Evolutionary conservation across 2,888 invertebrate species (phyloP).

Genomic region (Drosophila birchii): DNA sequence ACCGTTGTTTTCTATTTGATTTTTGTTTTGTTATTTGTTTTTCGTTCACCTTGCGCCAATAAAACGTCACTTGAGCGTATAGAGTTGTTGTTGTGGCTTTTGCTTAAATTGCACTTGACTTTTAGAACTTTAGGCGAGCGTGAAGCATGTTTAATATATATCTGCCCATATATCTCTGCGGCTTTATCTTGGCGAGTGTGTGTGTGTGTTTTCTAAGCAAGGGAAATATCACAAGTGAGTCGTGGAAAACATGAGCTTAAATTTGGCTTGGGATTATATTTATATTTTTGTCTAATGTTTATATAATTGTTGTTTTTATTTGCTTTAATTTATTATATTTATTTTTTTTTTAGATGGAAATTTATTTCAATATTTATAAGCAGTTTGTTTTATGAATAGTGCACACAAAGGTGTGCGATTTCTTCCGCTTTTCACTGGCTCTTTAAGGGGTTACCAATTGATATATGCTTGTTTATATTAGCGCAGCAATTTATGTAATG

Average conservation of each 20-base stretch:
- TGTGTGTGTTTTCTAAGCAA: slow-evolving; percentile 26
- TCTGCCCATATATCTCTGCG: slow-evolving; percentile 30
- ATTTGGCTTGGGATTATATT: slow-evolving; percentile 10
- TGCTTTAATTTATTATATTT: neutral
- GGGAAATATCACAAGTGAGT: slow-evolving; percentile 29
- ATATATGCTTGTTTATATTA: neutral
- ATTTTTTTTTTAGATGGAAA: neutral
- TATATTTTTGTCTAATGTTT: slow-evolving; percentile 1
- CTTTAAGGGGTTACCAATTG: neutral
- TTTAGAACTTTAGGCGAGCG: slow-evolving; percentile 75
- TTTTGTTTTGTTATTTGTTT: slow-evolving; percentile 28
- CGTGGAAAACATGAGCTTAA: slow-evolving; percentile 7
- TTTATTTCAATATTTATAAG: neutral
- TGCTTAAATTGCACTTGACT: slow-evolving; percentile 72
- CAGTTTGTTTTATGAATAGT: slow-evolving; percentile 6
- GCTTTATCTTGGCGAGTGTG: slow-evolving; percentile 6
- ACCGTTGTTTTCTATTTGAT: slow-evolving; percentile 30
- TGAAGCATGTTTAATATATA: slow-evolving; percentile 71
- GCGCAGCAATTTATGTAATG: slow-evolving; percentile 3
- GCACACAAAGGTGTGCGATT: slow-evolving; percentile 21
- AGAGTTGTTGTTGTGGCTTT: slow-evolving; percentile 51
- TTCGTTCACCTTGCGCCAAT: slow-evolving; percentile 71
- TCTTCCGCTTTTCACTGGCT: slow-evolving; percentile 23
- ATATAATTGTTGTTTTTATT: neutral
- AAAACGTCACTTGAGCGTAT: slow-evolving; percentile 69